These are phyloP conservation scores for Bufotes viridis DNA, from an alignment of 2,797 vertebrate genomes.

Conservation along the genomic window DNA sequence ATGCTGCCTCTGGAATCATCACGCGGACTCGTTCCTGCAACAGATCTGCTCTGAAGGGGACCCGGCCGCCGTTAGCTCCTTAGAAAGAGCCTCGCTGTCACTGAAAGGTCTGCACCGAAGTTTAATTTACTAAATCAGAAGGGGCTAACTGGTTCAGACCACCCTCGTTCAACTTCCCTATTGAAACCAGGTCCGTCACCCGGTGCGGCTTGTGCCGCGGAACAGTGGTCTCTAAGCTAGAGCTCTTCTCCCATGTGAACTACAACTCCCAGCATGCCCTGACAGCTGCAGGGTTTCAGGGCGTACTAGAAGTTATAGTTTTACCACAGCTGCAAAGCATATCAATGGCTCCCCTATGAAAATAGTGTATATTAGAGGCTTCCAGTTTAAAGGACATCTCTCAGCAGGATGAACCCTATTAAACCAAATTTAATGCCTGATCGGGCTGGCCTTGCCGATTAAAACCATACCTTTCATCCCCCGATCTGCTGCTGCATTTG, in stretches of 20 bases:
- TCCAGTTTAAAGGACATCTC: too few relatives aligned
- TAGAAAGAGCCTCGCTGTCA: conserved; percentile 92
- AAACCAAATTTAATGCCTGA: too few relatives aligned
- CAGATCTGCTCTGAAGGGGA: conserved; percentile 84
- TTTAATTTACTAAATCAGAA: neutral
- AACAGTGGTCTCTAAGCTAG: neutral
- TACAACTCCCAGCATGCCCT: neutral
- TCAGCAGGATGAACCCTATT: too few relatives aligned
- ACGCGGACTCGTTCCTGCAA: conserved; percentile 93
- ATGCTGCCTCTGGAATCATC: conserved; percentile 96
- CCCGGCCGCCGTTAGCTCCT: conserved; percentile 82
- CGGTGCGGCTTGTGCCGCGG: neutral
- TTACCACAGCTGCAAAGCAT: neutral
- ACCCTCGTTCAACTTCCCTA: neutral
- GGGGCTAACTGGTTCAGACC: neutral
- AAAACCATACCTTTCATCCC: too few relatives aligned
- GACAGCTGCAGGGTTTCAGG: neutral
- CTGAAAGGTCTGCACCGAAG: conserved; percentile 85
- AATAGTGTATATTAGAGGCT: too few relatives aligned
- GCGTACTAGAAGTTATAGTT: neutral
- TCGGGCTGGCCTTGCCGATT: too few relatives aligned
- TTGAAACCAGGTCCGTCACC: neutral
- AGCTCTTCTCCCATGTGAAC: too few relatives aligned
- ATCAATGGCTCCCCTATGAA: too few relatives aligned
- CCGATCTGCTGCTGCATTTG: too few relatives aligned